Base-by-base conservation (phyloP, 1,140 invertebrate species). In the Apocrypta bakeri region DNA sequence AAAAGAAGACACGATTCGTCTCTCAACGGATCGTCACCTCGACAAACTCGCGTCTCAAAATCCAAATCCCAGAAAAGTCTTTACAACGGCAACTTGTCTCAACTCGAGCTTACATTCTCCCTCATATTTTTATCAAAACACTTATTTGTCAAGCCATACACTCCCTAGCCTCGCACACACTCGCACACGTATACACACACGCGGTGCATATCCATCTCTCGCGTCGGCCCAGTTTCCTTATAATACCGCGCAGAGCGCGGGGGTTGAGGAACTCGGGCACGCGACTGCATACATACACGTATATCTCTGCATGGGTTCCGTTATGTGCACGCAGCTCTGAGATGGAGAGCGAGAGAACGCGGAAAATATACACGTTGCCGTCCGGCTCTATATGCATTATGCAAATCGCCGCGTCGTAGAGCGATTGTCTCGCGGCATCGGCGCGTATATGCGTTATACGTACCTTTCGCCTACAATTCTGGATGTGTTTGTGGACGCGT, bases 91-190 rank as follows among this genome's bases (percentile, higher is more conserved):
- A 72, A 72, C 12, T 42, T 72, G 31, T 72, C 37, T 12, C 29
- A 40, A 21, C 69, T 7, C 69, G 9, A 29, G 17, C 37, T n/a
- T 24, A 72, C 21, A 12, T 33, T 1, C 37, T 42, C 33, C 33
- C 69, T 17, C 42, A 56, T 40, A 40, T n/a, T 48, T 40, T 74
- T 71, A 40, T 71, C 68, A 71, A 31, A 71, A 73, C 37, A 48
- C 71, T 73, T 33, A 73, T 73, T 73, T 74, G 40, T 74, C 72
- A 56, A 56, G 24, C 42, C 24, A 24, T 14, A 25, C 42, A 40
- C 12, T 66, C 63, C 31, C 33, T n/a, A 24, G 40, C 33, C 40
- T n/a, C 31, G 17, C 25, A n/a, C n/a, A n/a, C n/a, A n/a, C 24
- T 56, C 40, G n/a, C n/a, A 33, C 56, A 31, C 63, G 42, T 63